A percentile compares a stretch with the other conserved stretches of the same genome.
Conservation (phyloP, 2,797 vertebrate genomes). For the Nyctibius grandis region DNA sequence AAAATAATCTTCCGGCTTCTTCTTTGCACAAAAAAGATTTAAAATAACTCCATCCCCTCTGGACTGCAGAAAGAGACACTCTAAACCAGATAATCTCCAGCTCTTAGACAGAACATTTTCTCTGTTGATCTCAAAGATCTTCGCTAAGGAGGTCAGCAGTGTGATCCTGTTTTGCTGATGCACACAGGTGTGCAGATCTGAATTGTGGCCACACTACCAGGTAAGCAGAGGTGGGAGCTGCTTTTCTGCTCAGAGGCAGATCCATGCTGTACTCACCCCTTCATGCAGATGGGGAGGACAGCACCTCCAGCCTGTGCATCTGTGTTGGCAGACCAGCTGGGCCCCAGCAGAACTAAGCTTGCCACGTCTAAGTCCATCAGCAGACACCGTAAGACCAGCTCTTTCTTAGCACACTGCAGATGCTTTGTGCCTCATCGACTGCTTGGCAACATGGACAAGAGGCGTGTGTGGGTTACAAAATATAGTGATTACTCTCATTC, state of each 20-base stretch:
- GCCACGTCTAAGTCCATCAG: constrained; percentile 47
- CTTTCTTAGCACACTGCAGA: constrained; percentile 24
- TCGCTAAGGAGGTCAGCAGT: constrained; percentile 19
- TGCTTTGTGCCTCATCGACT: neutral
- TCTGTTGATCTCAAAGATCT: constrained; percentile 46
- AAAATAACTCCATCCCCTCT: constrained; percentile 45
- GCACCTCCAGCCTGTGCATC: constrained; percentile 6
- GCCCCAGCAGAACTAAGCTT: constrained; percentile 46
- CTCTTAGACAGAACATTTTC: constrained; percentile 43
- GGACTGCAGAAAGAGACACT: constrained; percentile 45
- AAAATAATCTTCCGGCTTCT: constrained; percentile 59
- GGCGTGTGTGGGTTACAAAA: neutral
- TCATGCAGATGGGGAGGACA: neutral
- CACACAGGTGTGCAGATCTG: neutral
- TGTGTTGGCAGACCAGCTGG: constrained; percentile 35
- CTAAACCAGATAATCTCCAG: constrained; percentile 60
- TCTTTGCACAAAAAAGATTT: constrained; percentile 44
- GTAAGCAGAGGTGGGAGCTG: neutral
- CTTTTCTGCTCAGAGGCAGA: neutral
- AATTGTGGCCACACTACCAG: neutral
- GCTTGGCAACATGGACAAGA: neutral
- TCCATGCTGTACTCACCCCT: neutral
- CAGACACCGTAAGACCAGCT: constrained; percentile 58
- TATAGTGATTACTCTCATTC: neutral
- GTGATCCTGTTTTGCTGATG: neutral